These are phyloP conservation scores for Protonemura montana DNA, from an alignment of 2,888 invertebrate genomes.

Conservation along the genomic window DNA sequence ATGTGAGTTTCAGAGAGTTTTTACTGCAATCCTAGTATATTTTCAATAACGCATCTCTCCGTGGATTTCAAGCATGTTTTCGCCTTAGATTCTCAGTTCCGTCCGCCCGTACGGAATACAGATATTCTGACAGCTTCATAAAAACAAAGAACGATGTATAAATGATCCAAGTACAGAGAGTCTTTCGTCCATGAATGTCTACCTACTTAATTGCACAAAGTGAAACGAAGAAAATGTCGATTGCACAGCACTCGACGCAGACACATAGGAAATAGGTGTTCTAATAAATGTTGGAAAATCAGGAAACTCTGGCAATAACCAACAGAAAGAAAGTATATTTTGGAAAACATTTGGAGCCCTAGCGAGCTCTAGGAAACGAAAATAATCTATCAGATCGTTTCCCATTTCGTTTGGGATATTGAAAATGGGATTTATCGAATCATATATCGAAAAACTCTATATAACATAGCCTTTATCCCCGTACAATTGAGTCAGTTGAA, in stretches of 20 bases:
- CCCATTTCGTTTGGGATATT: slow-evolving; percentile 7
- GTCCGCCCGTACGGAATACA: too few relatives aligned
- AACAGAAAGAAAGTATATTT: background rate
- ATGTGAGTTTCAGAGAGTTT: too few relatives aligned
- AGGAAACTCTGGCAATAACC: background rate
- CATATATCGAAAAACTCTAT: background rate
- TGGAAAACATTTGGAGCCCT: background rate
- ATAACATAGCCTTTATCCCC: background rate
- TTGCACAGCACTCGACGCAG: background rate
- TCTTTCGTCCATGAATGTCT: background rate
- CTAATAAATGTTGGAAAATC: background rate
- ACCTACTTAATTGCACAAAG: background rate
- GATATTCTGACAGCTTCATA: too few relatives aligned
- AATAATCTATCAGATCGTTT: slow-evolving; percentile 12
- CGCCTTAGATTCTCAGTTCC: too few relatives aligned
- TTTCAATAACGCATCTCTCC: too few relatives aligned
- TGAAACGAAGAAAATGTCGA: background rate
- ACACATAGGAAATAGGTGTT: background rate
- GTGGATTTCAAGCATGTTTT: too few relatives aligned
- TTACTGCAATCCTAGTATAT: too few relatives aligned
- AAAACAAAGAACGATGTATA: background rate
- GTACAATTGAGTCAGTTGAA: background rate
- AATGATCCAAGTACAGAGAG: background rate
- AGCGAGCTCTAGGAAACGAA: background rate
- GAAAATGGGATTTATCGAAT: slow-evolving; percentile 12